Evolutionary conservation across 2,113 vertebrate genomes (phyloP).

Genomic region (Thryonomys swinderianus): DNA sequence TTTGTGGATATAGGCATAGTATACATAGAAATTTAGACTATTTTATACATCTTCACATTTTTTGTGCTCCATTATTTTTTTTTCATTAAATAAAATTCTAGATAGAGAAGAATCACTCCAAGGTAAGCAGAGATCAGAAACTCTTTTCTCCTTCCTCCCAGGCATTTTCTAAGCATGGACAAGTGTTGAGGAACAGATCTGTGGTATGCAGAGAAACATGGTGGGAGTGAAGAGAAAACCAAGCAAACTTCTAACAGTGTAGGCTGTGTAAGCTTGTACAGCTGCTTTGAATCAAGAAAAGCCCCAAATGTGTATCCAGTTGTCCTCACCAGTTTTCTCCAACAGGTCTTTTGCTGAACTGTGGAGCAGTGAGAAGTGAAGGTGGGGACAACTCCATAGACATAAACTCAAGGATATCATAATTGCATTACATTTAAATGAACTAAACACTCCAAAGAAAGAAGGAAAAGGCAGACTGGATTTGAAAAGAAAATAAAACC

Average conservation of each 20-base stretch:
- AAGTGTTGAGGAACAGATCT: neutral
- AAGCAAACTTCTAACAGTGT: neutral
- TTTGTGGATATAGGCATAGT: neutral
- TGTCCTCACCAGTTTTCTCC: neutral
- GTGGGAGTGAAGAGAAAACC: neutral
- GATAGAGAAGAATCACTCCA: neutral
- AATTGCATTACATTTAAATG: slow-evolving; percentile 52
- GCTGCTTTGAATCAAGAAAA: slow-evolving; percentile 15
- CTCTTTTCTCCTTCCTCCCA: neutral
- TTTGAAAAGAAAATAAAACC: neutral
- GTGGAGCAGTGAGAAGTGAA: neutral
- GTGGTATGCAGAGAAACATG: neutral
- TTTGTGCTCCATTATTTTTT: neutral
- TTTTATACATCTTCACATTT: neutral
- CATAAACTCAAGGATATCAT: neutral
- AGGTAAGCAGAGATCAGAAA: slow-evolving; percentile 2
- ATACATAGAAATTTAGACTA: slow-evolving; percentile 9
- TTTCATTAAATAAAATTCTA: slow-evolving; percentile 17
- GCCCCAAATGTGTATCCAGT: neutral
- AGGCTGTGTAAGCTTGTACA: neutral
- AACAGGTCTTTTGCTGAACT: neutral
- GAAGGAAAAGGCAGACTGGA: neutral
- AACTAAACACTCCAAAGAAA: slow-evolving; percentile 7
- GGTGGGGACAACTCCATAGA: neutral
- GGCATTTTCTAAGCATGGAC: neutral